Evolutionary conservation across 2,797 vertebrate species (phyloP), one percentile per base, ranked within the genome.

Genomic region (Gastrophryne carolinensis): DNA sequence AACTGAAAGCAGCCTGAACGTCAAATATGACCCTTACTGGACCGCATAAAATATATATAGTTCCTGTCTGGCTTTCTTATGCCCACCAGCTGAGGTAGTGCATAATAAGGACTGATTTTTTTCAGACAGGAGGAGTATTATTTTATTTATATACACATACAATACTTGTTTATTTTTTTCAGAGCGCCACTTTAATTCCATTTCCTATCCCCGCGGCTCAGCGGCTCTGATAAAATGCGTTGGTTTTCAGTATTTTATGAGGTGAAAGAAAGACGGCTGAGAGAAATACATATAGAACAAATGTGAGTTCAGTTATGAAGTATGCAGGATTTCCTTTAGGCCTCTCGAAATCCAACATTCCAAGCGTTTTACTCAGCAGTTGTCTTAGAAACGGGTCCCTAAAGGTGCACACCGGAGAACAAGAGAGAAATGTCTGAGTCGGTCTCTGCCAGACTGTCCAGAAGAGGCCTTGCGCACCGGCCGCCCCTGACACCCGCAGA

Each of bases 381-480:
- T 78, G 75, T 78, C 75, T 78, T 78, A 78, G 75, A 78, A 78
- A 78, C 75, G 58, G 67, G 75, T 78, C 75, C 75, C 75, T 72
- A 72, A 78, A 78, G 75, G 75, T 78, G 68, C 65, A 72, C 52
- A 53, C 32, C 44, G 62, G 75, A 78, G 75, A 78, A 50, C 60
- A 47, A 61, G 35, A 72, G 67, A 35, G 52, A 65, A 65, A 65
- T 37, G 32, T 35, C 60, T 44, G 39, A 19, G 29, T 35, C 49
- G 27, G 27, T 49, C 39, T 35, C 58, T 32, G 37, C 52, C 67
- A 57, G 57, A 24, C 67, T 57, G 32, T 67, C 67, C 67, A 58
- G 35, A 77, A 52, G 60, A 77, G 66, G 19, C 26, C 35, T 21
- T 50, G n/a, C 23, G 35, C 41, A 37, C 29, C 47, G 7, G 12